Base-by-base conservation (phyloP, 2,888 invertebrate species). In the Epinotia ramella region DNA sequence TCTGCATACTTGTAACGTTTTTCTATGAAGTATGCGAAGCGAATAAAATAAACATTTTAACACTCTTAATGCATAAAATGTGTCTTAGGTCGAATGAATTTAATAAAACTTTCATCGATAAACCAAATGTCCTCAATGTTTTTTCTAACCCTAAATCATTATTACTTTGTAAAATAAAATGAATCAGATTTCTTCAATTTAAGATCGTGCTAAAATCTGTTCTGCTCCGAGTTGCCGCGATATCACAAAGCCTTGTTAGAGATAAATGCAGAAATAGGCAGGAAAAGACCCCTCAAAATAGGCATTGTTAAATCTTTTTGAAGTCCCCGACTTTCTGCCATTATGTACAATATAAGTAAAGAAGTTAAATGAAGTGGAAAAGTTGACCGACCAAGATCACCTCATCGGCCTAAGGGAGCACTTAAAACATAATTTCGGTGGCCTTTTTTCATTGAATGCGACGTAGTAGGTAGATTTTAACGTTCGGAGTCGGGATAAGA, bases 341-440 rank as follows among this genome's bases (percentile, higher is more conserved):
- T 94, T 92, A 91, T 88, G 90, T 90, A 90, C 90, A 89, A 90
- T 91, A 92, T 93, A 91, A 93, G 92, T 88, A 90, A 87, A 88
- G 89, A 93, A 94, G 91, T 93, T 93, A 93, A 94, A 93, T 93
- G 92, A 94, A 94, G 93, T 92, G 89, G 91, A 91, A 92, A 93
- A 93, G 91, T 93, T 93, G 90, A 90, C 92, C 90, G 85, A 86
- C 82, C 84, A 85, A 87, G 88, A 89, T 89, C 87, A 87, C 87
- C 84, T 66, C 75, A 65, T 60, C 75, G 71, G 75, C 75, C 75
- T 76, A 20, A 76, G 75, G 75, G 65, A 71, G 62, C 80, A 78
- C 79, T 82, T 84, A 82, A 83, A 81, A 80, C 80, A 79, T 82
- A 82, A 79, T 83, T 76, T 71, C 65, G 75, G 60, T 13, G 65